These are phyloP conservation scores for Pelagia noctiluca DNA, from an alignment of 30 jellyfish, hydroid and myxozoan species.

Conservation along the genomic window DNA sequence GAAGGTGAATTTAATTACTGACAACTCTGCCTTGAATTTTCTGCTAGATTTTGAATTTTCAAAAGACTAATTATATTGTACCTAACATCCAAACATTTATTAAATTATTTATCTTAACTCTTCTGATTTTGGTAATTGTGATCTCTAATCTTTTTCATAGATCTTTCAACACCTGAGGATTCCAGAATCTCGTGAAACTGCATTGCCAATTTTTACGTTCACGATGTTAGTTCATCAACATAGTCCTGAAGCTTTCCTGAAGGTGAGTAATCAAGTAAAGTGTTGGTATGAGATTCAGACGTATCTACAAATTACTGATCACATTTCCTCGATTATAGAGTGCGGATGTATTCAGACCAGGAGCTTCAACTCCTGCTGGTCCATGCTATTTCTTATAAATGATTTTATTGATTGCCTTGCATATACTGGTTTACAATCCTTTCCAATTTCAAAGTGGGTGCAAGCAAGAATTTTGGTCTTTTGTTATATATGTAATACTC, in stretches of 20 bases:
- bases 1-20: conserved; percentile 10
- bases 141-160: conserved; percentile 44
- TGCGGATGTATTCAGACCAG: too few species aligned
- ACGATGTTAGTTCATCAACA: conserved; percentile 76
- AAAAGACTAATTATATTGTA: not conserved
- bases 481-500: too few species aligned
- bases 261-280: conserved; percentile 43
- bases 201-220: conserved; percentile 79
- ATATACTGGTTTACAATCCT: too few species aligned
- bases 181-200: conserved; percentile 68
- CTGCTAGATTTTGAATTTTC: not conserved
- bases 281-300: not conserved
- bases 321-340: too few species aligned
- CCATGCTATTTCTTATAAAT: too few species aligned
- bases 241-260: conserved; percentile 74
- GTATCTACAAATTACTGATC: too few species aligned
- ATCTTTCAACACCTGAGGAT: conserved; percentile 67
- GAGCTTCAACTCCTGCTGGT: too few species aligned
- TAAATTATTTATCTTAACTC: not conserved
- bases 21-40: not conserved
- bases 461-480: too few species aligned
- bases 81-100: too few species aligned
- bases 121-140: not conserved
- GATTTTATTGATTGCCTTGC: too few species aligned
- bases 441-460: too few species aligned